These are phyloP conservation scores for Pilophorus perplexus DNA, from an alignment of 2,888 invertebrate species.

Conservation along the genomic window DNA sequence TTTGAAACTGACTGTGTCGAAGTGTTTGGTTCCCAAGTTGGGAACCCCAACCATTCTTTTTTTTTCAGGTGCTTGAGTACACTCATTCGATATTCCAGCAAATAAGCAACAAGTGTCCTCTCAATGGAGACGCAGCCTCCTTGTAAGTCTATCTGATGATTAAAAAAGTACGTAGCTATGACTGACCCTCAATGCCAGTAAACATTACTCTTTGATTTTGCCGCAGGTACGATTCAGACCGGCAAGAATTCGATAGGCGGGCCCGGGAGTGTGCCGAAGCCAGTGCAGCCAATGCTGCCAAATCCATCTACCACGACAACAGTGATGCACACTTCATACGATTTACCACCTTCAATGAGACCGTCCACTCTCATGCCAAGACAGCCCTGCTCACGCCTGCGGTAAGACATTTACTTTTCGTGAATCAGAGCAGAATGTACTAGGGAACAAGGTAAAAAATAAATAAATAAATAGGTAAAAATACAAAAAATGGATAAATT, in stretches of 20 bases:
- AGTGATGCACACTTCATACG: constrained; percentile 33
- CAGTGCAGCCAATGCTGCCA: not conserved
- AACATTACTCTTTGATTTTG: not conserved
- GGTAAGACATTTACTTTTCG: no score
- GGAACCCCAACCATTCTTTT: constrained; percentile 47
- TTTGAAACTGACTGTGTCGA: no score
- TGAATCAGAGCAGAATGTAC: no score
- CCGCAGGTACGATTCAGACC: constrained; percentile 26
- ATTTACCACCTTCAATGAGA: constrained; percentile 20
- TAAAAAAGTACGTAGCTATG: no score
- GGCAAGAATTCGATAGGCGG: not conserved
- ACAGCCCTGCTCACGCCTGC: constrained; percentile 2
- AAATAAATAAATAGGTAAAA: no score
- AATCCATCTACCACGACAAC: constrained; percentile 19
- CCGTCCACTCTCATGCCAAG: constrained; percentile 9
- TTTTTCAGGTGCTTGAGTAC: constrained; percentile 88
- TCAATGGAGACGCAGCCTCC: constrained; percentile 69
- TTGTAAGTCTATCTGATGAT: constrained; percentile 58
- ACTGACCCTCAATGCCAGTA: not conserved
- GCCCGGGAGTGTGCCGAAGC: constrained; percentile 15
- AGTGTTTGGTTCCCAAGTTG: no score
- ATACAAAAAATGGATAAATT: not conserved
- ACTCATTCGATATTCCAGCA: constrained; percentile 78
- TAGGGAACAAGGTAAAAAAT: no score
- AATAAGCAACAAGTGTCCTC: constrained; percentile 69